These are phyloP conservation scores for Gracilinanus agilis DNA, from an alignment of 2,113 vertebrate species.

Conservation along the genomic window DNA sequence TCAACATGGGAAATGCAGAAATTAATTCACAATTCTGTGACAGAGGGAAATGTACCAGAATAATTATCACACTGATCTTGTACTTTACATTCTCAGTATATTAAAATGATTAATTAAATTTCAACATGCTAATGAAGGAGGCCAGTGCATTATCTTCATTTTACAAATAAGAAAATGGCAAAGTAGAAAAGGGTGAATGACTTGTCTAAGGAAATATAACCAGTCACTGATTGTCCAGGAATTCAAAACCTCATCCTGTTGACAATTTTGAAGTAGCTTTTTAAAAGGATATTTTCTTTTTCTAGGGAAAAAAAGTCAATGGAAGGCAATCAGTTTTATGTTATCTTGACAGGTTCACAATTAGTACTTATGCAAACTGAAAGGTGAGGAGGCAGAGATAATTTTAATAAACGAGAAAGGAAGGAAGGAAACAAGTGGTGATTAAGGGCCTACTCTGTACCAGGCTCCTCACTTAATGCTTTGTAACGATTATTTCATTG, in stretches of 20 bases:
- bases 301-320: neutral
- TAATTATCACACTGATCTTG: constrained; percentile 36
- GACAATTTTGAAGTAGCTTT: neutral
- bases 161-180: constrained; percentile 50
- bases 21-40: constrained; percentile 42
- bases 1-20: constrained; percentile 21
- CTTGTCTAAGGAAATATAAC: neutral
- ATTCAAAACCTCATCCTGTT: neutral
- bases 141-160: neutral
- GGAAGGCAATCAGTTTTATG: neutral
- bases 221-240: constrained; percentile 9
- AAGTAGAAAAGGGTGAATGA: neutral
- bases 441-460: neutral
- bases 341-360: neutral
- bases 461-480: neutral
- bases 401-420: neutral
- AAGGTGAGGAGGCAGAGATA: neutral
- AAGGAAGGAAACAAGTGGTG: neutral
- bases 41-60: constrained; percentile 41
- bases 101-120: constrained; percentile 63
- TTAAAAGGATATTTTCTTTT: neutral
- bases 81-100: constrained; percentile 31
- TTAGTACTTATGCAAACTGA: neutral
- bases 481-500: neutral
- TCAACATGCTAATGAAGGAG: neutral